phyloP scores from a whole-genome alignment of 2,797 vertebrate species.

The Rhadinocentrus ornatus region DNA sequence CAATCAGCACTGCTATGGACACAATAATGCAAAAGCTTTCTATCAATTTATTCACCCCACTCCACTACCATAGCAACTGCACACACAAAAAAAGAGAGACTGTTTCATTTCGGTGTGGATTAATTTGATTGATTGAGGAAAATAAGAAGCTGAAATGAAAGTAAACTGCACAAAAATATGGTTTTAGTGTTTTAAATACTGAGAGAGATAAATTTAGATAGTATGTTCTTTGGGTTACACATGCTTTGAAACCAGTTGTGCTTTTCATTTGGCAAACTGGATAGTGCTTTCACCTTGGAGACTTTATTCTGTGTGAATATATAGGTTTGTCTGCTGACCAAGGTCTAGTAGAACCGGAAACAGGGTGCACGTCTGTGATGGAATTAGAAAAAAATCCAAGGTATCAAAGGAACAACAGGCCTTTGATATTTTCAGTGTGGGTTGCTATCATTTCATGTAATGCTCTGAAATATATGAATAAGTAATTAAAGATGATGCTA shows the following conservation, averaged over 20 bases:
- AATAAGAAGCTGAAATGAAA: slow-evolving; percentile 40
- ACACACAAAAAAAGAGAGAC: slow-evolving; percentile 33
- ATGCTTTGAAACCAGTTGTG: slow-evolving; percentile 17
- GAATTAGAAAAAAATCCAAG: not conserved
- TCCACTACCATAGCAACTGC: slow-evolving; percentile 46
- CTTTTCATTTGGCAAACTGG: slow-evolving; percentile 1
- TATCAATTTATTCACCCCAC: slow-evolving; percentile 61
- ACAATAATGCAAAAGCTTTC: slow-evolving; percentile 74
- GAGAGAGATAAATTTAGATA: slow-evolving; percentile 4
- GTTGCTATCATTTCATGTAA: slow-evolving; percentile 18
- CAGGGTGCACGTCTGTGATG: not conserved
- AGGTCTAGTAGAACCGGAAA: slow-evolving; percentile 12
- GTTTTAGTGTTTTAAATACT: slow-evolving; percentile 21
- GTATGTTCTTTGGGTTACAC: slow-evolving; percentile 4
- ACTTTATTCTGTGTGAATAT: not conserved
- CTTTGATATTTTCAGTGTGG: slow-evolving; percentile 24
- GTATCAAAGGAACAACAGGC: slow-evolving; percentile 26
- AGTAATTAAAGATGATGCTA: slow-evolving; percentile 31
- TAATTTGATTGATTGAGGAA: slow-evolving; percentile 49
- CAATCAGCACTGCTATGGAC: slow-evolving; percentile 52
- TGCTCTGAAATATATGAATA: slow-evolving; percentile 17
- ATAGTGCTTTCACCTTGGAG: slow-evolving; percentile 10
- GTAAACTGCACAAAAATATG: slow-evolving; percentile 36
- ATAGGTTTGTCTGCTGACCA: not conserved
- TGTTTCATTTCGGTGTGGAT: slow-evolving; percentile 21